Evolutionary conservation across 2,797 vertebrate species (phyloP).

Genomic region (Cirrhinus molitorella): DNA sequence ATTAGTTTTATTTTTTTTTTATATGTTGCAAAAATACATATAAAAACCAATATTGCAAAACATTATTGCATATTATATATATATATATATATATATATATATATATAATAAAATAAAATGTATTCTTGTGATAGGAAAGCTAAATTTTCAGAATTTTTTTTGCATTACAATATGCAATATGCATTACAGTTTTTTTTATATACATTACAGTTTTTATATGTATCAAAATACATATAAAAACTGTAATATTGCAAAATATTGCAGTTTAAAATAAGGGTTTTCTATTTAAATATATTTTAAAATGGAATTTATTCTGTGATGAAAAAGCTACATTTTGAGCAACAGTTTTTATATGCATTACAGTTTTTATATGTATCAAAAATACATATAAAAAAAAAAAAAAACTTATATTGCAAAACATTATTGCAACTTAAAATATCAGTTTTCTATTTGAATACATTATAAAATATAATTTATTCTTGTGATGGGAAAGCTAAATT

Average conservation of each 20-base stretch:
- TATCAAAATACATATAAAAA: neutral
- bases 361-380: neutral
- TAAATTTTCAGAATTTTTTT: neutral
- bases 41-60: neutral
- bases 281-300: neutral
- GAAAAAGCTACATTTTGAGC: neutral
- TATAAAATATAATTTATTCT: neutral
- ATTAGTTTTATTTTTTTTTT: neutral
- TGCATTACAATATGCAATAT: too few relatives aligned
- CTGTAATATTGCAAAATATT: neutral
- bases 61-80: too few relatives aligned
- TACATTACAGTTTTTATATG: neutral
- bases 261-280: neutral
- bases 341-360: neutral
- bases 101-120: too few relatives aligned
- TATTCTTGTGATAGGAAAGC: too few relatives aligned
- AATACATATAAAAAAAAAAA: neutral
- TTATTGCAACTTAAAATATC: neutral
- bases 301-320: neutral
- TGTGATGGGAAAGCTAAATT: neutral
- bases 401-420: neutral
- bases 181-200: neutral
- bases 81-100: too few relatives aligned
- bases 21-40: neutral
- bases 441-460: neutral